Evolutionary conservation across 2,797 vertebrate genomes (phyloP).

Genomic region (Fratercula arctica): DNA sequence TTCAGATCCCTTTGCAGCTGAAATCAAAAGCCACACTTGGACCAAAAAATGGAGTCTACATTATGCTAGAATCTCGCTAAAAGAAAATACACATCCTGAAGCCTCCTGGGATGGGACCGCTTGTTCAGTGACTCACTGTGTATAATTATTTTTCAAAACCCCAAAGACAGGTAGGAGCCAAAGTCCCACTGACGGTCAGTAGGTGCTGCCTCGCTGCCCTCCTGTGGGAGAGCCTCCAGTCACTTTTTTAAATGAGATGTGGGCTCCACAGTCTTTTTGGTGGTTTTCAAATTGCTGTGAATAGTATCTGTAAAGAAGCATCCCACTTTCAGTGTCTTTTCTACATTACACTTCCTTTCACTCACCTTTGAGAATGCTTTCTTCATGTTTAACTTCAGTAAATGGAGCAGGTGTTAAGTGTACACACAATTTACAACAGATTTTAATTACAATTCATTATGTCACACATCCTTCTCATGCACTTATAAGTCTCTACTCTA

Average conservation of each 20-base stretch:
- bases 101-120: background rate
- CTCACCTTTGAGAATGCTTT: background rate
- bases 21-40: constrained; percentile 85
- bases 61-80: constrained; percentile 80
- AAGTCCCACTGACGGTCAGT: background rate
- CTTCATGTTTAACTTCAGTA: background rate
- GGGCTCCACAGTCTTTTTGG: background rate
- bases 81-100: background rate
- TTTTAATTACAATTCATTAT: background rate
- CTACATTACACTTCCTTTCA: background rate
- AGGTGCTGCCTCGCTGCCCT: background rate
- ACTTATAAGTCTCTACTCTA: background rate
- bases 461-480: background rate
- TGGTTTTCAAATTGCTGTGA: constrained; percentile 21
- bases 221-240: background rate
- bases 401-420: background rate
- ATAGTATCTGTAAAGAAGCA: background rate
- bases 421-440: background rate
- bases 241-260: background rate
- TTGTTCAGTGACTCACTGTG: background rate
- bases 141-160: background rate
- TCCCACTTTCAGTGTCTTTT: background rate
- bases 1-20: constrained; percentile 88
- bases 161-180: background rate
- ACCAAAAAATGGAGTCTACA: constrained; percentile 86